phyloP scores from a whole-genome alignment of 2,888 invertebrate species.

The Zaprionus lineosus region DNA sequence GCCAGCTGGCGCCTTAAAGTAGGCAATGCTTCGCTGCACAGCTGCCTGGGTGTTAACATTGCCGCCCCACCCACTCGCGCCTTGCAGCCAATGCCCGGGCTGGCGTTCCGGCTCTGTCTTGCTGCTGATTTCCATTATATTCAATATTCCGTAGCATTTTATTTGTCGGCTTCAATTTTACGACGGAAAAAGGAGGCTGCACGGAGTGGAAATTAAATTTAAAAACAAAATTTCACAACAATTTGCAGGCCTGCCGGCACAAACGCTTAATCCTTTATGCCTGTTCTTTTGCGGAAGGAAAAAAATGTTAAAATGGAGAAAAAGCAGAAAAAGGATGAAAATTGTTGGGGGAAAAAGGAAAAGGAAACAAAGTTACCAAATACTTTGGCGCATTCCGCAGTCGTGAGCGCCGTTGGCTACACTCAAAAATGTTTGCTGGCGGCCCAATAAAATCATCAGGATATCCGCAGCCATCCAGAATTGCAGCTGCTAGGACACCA shows the following conservation, averaged over 20 bases:
- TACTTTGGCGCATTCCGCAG: conserved; percentile 75
- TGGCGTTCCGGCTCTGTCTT: not conserved
- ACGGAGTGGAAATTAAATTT: conserved; percentile 60
- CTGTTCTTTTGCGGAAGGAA: conserved; percentile 45
- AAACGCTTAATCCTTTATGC: conserved; percentile 74
- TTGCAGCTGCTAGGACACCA: conserved; percentile 55
- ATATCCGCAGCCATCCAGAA: conserved; percentile 75
- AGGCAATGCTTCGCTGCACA: conserved; percentile 49
- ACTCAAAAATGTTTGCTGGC: conserved; percentile 78
- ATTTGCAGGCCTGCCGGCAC: conserved; percentile 67
- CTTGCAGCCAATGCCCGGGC: not conserved
- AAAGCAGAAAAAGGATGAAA: conserved; percentile 23
- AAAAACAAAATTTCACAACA: conserved; percentile 61
- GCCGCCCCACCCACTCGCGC: not conserved
- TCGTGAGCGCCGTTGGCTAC: conserved; percentile 72
- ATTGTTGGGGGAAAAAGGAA: conserved; percentile 28
- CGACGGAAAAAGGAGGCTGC: conserved; percentile 1
- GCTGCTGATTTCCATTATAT: conserved; percentile 50
- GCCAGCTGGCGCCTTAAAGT: conserved; percentile 38
- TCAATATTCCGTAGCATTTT: conserved; percentile 65
- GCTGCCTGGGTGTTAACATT: conserved; percentile 34
- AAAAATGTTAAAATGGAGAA: conserved; percentile 1
- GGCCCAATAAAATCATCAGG: conserved; percentile 78
- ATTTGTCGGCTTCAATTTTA: conserved; percentile 56
- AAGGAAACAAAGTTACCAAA: conserved; percentile 66